Evolutionary conservation across 2,113 vertebrate genomes (phyloP).

Genomic region (Pongo abelii): DNA sequence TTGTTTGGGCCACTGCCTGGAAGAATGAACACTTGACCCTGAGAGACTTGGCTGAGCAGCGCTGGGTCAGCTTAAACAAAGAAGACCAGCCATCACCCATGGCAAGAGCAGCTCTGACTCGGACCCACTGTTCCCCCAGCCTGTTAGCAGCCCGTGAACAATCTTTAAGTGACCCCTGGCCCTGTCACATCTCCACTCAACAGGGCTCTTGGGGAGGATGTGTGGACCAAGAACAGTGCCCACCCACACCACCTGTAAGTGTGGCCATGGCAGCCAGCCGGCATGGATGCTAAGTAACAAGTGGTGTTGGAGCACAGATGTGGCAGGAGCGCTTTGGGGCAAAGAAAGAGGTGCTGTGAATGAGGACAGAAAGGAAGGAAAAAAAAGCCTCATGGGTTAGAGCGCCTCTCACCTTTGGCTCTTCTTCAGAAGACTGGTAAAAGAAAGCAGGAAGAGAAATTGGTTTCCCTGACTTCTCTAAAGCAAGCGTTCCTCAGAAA

Average conservation of each 20-base stretch:
- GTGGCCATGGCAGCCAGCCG: rapidly evolving
- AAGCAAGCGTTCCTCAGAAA: background rate
- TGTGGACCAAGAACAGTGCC: background rate
- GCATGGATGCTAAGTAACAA: background rate
- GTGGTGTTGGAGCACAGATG: background rate
- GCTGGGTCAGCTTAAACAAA: background rate
- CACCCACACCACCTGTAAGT: rapidly evolving
- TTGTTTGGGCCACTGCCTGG: too few relatives aligned
- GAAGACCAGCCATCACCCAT: background rate
- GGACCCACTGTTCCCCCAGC: background rate
- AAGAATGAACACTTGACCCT: background rate
- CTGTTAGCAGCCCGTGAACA: background rate
- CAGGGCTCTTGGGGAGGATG: background rate
- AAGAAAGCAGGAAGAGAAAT: background rate
- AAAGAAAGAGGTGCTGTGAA: background rate
- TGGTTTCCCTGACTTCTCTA: background rate
- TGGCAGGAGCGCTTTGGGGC: too few relatives aligned
- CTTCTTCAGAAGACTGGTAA: background rate
- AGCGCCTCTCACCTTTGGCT: background rate
- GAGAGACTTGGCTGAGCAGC: background rate
- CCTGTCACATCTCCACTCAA: background rate
- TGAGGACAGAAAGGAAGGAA: background rate
- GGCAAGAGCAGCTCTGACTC: background rate
- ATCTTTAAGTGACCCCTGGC: background rate
- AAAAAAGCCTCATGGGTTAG: background rate